Base-by-base conservation (phyloP, 2,797 vertebrate genomes). In the Microcaecilia unicolor region DNA sequence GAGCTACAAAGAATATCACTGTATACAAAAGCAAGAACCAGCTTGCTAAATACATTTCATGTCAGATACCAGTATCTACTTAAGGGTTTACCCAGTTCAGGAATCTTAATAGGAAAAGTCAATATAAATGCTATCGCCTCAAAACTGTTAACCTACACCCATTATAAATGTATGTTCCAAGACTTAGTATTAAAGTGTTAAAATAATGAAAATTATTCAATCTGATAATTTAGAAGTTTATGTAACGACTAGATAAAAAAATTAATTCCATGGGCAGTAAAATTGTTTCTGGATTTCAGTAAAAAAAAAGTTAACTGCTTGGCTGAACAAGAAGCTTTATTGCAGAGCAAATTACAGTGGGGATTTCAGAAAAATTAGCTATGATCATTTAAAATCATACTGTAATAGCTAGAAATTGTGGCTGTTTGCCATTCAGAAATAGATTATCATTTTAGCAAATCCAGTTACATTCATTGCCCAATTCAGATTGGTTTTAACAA, bases 1-100 rank as follows among this genome's bases (percentile, higher is more conserved):
- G 71, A 91, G 84, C 86, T 81, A 78, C 44, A 69, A 74, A 17
- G 41, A 61, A 65, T 50, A 74, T 43, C 63, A 71, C 58, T 72
- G 70, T 71, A 74, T 74, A 80, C 39, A 76, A 46, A 70, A 71
- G 81, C 85, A 96, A 98, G 93, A 92, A 87, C 94, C 94, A 96
- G 94, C 95, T 98, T 78, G 93, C 92, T 83, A 74, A 50, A 64
- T 54, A 56, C 3, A 18, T 34, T 42, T 66, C 35, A 40, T 25
- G 53, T 35, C 58, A 58, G 64, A 74, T 49, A 41, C 45, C 45
- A 41, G 45, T 18, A 75, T 57, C 46, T 55, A 68, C 51, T 64
- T 48, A 36, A 43, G 62, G 60, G 54, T 63, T 61, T 41, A 73
- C 40, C 74, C 25, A 47, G 45, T 41, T 71, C 62, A 55, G 61